These are phyloP conservation scores for Trochalopteron elliotii DNA, from an alignment of 2,113 vertebrate genomes.

Conservation along the genomic window DNA sequence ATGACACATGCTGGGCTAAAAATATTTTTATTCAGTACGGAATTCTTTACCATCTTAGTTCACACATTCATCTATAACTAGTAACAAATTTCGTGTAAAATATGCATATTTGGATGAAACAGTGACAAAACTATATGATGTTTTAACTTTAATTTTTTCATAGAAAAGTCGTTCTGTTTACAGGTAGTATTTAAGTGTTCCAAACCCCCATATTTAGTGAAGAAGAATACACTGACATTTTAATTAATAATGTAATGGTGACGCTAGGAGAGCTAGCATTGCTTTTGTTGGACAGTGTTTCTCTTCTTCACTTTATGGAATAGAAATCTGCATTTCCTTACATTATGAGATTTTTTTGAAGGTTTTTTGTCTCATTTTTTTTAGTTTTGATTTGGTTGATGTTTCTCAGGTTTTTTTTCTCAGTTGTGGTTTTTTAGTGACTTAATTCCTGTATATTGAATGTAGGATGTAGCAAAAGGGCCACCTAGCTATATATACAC, in stretches of 20 bases:
- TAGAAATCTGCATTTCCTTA: not conserved
- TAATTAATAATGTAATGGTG: not conserved
- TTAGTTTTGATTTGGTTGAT: not conserved
- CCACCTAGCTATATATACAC: not conserved
- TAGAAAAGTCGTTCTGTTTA: not conserved
- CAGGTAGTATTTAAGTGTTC: not conserved
- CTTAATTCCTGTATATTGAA: not conserved
- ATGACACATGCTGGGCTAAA: constrained; percentile 38
- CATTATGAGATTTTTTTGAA: not conserved
- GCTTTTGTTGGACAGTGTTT: not conserved
- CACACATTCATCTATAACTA: not conserved
- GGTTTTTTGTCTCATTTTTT: not conserved
- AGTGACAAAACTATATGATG: not conserved
- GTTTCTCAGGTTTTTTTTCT: not conserved
- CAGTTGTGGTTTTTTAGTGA: not conserved
- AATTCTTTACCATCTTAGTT: constrained; percentile 26
- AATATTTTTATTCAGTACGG: constrained; percentile 41
- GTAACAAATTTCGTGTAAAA: not conserved
- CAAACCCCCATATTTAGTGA: not conserved
- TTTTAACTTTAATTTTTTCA: not conserved
- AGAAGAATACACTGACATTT: not conserved
- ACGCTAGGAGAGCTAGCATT: not conserved
- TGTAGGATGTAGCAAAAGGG: not conserved
- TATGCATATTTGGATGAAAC: not conserved
- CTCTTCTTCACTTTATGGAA: not conserved